Evolutionary conservation across 2,888 invertebrate species (phyloP).

Genomic region (Acanthosepion pharaonis): DNA sequence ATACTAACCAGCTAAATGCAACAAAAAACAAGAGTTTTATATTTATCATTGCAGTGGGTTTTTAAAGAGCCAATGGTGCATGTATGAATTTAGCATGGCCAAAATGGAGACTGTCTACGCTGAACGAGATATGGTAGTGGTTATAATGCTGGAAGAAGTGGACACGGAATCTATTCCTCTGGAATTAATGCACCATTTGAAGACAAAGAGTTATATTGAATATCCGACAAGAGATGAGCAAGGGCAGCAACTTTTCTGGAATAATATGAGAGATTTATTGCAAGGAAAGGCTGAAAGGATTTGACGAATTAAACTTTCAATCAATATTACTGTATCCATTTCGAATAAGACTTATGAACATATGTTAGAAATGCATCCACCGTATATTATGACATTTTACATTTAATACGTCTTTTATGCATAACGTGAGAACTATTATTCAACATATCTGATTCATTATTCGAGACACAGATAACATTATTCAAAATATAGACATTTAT

Average conservation of each 20-base stretch:
- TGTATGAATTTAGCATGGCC: slow-evolving; percentile 42
- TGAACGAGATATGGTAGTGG: slow-evolving; percentile 34
- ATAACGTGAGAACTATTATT: too few relatives aligned
- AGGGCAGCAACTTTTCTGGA: not conserved
- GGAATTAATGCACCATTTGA: slow-evolving; percentile 14
- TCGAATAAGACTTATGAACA: too few relatives aligned
- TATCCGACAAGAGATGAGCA: not conserved
- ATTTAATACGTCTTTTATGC: too few relatives aligned
- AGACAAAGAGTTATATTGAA: not conserved
- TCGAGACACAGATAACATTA: too few relatives aligned
- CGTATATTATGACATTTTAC: too few relatives aligned
- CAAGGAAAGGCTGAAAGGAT: not conserved
- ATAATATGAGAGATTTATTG: not conserved
- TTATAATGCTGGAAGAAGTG: slow-evolving; percentile 20
- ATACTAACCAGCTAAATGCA: too few relatives aligned
- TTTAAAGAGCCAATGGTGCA: slow-evolving; percentile 38
- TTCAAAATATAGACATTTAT: too few relatives aligned
- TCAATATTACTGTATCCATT: too few relatives aligned
- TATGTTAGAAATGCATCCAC: too few relatives aligned
- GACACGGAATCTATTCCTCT: not conserved
- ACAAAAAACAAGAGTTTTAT: not conserved
- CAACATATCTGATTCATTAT: too few relatives aligned
- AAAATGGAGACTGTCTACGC: slow-evolving; percentile 6
- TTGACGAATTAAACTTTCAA: not conserved
- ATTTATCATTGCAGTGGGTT: slow-evolving; percentile 10